Conservation (phyloP, 2,888 invertebrate genomes). For the Drosophila melanosoma region DNA sequence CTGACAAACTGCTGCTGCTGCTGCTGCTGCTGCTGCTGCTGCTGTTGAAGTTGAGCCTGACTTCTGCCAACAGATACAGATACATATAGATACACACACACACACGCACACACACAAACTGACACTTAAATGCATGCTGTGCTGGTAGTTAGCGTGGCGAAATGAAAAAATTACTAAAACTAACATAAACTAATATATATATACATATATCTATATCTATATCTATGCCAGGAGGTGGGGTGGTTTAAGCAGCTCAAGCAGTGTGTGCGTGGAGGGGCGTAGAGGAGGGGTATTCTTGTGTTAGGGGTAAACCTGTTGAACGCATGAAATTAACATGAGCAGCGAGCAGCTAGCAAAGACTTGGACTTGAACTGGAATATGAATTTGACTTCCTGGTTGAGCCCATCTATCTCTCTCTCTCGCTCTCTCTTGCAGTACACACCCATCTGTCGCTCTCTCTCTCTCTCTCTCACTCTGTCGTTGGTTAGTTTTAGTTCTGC, state of each 20-base stretch:
- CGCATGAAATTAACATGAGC: slow-evolving; percentile 73
- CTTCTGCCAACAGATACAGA: slow-evolving; percentile 21
- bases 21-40: slow-evolving; percentile 25
- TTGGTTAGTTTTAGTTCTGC: slow-evolving; percentile 18
- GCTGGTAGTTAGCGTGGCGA: slow-evolving; percentile 74
- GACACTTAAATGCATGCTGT: slow-evolving; percentile 76
- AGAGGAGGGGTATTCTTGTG: not conserved
- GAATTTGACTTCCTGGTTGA: slow-evolving; percentile 57
- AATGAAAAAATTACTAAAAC: slow-evolving; percentile 71
- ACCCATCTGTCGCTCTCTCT: not conserved
- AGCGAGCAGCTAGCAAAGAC: slow-evolving; percentile 32
- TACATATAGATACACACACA: slow-evolving; percentile 40
- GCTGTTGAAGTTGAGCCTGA: not conserved
- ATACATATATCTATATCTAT: not conserved
- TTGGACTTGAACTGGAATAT: slow-evolving; percentile 42
- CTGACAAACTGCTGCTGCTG: slow-evolving; percentile 41
- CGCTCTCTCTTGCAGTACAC: not conserved
- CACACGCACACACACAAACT: slow-evolving; percentile 29
- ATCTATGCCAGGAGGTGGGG: not conserved
- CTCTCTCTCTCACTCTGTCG: not conserved
- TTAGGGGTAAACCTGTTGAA: slow-evolving; percentile 67
- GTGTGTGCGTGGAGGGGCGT: not conserved
- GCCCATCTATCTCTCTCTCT: not conserved
- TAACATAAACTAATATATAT: slow-evolving; percentile 60
- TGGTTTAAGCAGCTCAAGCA: not conserved